Conservation (phyloP, 2,888 invertebrate genomes). For the Conomelus anceps region DNA sequence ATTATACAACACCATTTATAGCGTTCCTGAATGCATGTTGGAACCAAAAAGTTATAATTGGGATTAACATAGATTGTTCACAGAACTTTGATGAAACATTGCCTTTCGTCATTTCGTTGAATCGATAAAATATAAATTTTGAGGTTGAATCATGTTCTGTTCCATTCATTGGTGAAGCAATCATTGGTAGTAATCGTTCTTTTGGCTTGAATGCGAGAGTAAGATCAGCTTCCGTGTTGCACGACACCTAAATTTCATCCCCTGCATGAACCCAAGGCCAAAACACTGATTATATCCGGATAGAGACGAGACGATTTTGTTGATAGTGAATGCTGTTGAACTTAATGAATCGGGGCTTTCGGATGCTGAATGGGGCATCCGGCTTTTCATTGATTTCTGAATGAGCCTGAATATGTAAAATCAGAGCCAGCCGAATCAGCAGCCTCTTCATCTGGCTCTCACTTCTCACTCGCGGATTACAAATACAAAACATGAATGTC, state of each 20-base stretch:
- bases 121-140: neutral
- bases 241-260: neutral
- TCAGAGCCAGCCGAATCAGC: neutral
- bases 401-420: neutral
- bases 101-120: neutral
- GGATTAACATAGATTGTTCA: neutral
- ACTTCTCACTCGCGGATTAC: neutral
- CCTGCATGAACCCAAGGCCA: neutral
- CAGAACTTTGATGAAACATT: neutral
- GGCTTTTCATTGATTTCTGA: neutral
- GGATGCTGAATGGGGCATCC: neutral
- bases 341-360: neutral
- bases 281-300: neutral
- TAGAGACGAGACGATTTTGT: neutral
- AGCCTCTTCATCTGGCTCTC: too few species aligned
- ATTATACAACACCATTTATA: neutral
- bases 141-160: neutral
- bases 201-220: too few species aligned
- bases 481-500: neutral
- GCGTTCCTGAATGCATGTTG: neutral
- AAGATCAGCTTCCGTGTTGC: neutral
- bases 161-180: neutral
- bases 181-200: neutral
- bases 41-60: neutral
- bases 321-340: neutral